phyloP scores from a whole-genome alignment of 2,797 vertebrate genomes.

The Mormyrops attenuatus region DNA sequence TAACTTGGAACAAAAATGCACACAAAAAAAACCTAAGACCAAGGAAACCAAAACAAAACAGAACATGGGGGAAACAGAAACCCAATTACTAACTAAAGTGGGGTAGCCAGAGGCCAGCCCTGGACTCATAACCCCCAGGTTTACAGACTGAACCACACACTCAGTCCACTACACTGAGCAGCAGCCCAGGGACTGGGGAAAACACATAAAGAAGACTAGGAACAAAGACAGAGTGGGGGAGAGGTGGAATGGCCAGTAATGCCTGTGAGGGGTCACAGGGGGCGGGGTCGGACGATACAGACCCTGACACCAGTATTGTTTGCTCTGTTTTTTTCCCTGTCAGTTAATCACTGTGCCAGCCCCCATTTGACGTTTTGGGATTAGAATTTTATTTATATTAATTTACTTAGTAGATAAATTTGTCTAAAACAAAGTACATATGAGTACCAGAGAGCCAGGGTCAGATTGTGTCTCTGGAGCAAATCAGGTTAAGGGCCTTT shows the following conservation, averaged over 20 bases:
- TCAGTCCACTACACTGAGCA: background rate
- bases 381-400: background rate
- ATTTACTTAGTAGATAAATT: background rate
- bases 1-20: background rate
- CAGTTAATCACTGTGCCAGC: background rate
- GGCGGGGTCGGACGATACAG: background rate
- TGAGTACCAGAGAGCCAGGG: too few relatives aligned
- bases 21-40: too few relatives aligned
- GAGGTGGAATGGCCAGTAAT: background rate
- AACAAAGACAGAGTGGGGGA: background rate
- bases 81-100: too few relatives aligned
- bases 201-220: background rate
- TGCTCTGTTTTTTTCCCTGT: background rate
- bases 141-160: background rate
- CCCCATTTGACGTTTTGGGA: background rate
- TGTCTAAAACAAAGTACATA: background rate
- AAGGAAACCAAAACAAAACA: too few relatives aligned
- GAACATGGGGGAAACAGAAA: too few relatives aligned
- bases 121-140: background rate
- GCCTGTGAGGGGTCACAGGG: background rate
- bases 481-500: background rate
- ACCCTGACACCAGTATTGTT: background rate
- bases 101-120: too few relatives aligned
- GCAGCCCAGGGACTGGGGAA: background rate
- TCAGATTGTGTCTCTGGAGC: background rate